Percentiles rank a stretch among this genome's conserved stretches.
Conservation (phyloP, 2,888 invertebrate genomes). For the Drosophila anomalata region DNA sequence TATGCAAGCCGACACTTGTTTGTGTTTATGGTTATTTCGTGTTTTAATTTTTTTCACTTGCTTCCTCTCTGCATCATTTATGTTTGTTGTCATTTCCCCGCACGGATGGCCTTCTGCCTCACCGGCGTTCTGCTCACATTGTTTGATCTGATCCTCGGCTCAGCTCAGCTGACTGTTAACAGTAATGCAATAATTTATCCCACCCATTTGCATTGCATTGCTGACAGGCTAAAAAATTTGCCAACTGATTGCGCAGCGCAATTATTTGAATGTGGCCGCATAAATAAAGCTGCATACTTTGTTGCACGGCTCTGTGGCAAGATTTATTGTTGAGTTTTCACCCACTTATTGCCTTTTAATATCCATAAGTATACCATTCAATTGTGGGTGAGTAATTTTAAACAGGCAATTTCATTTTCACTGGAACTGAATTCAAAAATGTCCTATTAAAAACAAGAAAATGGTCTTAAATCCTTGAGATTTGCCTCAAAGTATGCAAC, state of each 20-base stretch:
- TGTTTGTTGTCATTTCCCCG: constrained; percentile 18
- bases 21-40: constrained; percentile 26
- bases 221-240: constrained; percentile 52
- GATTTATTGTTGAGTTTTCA: constrained; percentile 49
- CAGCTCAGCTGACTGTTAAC: constrained; percentile 54
- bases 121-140: constrained; percentile 2
- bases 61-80: constrained; percentile 4
- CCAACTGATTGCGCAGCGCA: constrained; percentile 63
- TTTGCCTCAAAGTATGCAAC: constrained; percentile 22
- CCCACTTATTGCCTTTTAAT: constrained; percentile 1
- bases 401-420: background rate
- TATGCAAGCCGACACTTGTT: constrained; percentile 2
- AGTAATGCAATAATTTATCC: constrained; percentile 72
- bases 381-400: background rate
- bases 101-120: constrained; percentile 9
- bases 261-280: constrained; percentile 51
- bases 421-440: background rate
- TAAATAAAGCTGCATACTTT: constrained; percentile 56
- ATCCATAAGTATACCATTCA: background rate
- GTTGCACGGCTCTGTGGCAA: constrained; percentile 28
- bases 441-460: background rate
- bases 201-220: constrained; percentile 61
- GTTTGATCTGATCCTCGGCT: constrained; percentile 18
- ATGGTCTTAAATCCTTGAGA: background rate
- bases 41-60: constrained; percentile 6